phyloP scores from a whole-genome alignment of 2,113 vertebrate genomes.

The Callithrix jacchus region DNA sequence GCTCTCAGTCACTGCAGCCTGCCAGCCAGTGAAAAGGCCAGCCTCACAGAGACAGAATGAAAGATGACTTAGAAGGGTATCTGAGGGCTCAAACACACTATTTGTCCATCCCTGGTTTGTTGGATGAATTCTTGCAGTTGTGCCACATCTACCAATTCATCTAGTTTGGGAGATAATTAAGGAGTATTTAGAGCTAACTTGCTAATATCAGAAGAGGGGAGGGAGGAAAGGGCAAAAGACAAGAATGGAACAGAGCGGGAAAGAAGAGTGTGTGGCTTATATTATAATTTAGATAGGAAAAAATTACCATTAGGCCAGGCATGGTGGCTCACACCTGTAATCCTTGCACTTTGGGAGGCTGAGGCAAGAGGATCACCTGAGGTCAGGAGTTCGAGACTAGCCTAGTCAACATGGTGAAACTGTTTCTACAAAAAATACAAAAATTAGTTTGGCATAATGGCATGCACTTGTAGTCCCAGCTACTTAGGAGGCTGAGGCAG shows the following conservation, averaged over 20 bases:
- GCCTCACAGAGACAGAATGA: not conserved
- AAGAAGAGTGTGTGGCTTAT: not conserved
- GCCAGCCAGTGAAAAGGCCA: not conserved
- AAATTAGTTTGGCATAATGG: too few relatives aligned
- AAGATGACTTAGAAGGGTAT: not conserved
- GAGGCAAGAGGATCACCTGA: too few relatives aligned
- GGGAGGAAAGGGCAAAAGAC: not conserved
- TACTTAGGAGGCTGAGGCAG: too few relatives aligned
- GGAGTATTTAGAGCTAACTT: not conserved
- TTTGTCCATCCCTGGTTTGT: not conserved
- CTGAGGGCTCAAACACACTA: not conserved
- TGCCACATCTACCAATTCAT: not conserved
- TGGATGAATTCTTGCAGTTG: not conserved
- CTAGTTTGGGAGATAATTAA: not conserved
- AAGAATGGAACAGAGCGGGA: not conserved
- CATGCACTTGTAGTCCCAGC: too few relatives aligned
- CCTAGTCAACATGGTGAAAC: too few relatives aligned
- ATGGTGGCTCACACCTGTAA: too few relatives aligned
- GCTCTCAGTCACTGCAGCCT: not conserved
- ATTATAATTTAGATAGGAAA: not conserved
- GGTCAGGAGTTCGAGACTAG: too few relatives aligned
- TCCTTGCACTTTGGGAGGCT: too few relatives aligned
- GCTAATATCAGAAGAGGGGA: not conserved
- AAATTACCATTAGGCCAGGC: too few relatives aligned
- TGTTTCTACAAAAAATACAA: too few relatives aligned